Conservation (phyloP, 2,113 vertebrate species). For the Megaleporinus macrocephalus region DNA sequence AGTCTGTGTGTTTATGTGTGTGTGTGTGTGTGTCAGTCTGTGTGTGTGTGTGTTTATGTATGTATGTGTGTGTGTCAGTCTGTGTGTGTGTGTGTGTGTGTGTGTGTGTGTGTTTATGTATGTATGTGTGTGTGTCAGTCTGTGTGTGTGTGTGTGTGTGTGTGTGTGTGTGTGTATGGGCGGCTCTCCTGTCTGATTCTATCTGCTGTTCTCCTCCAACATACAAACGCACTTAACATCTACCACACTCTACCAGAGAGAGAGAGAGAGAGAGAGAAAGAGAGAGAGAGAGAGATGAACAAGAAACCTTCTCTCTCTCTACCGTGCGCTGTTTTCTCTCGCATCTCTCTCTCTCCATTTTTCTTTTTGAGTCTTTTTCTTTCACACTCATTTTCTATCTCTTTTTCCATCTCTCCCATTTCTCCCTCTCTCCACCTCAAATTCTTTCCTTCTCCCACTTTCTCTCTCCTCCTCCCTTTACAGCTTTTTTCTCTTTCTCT, state of each 20-base stretch:
- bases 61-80: too few species aligned
- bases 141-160: neutral
- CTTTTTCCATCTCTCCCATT: too few species aligned
- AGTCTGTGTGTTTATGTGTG: too few species aligned
- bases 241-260: constrained; percentile 27
- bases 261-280: too few species aligned
- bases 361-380: too few species aligned
- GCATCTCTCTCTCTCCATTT: too few species aligned
- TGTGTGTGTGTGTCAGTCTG: too few species aligned
- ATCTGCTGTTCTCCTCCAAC: constrained; percentile 48
- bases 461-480: neutral
- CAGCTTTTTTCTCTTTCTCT: neutral
- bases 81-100: too few species aligned
- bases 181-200: constrained; percentile 52
- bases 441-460: constrained; percentile 14
- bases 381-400: too few species aligned
- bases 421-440: neutral
- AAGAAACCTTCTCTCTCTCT: neutral
- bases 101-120: neutral
- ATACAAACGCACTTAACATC: constrained; percentile 54
- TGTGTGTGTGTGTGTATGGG: constrained; percentile 26
- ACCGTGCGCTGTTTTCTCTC: neutral
- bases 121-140: neutral
- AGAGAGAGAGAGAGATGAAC: neutral
- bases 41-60: too few species aligned